These are phyloP conservation scores for Halictus ligatus DNA, from an alignment of 2,888 invertebrate species.

Conservation along the genomic window DNA sequence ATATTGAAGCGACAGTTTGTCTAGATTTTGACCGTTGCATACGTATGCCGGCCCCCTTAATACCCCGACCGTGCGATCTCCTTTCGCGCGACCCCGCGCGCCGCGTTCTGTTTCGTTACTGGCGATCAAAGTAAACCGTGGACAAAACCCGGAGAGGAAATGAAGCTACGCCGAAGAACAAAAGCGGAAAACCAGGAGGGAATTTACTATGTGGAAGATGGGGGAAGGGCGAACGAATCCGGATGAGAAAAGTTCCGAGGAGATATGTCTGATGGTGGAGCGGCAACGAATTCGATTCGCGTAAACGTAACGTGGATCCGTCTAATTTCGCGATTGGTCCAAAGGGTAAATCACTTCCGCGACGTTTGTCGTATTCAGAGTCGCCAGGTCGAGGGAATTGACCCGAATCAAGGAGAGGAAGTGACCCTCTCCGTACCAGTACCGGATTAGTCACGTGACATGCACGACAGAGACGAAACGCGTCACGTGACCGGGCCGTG, in stretches of 20 bases:
- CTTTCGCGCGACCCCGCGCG: slow-evolving; percentile 21
- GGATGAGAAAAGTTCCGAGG: neutral
- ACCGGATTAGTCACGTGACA: too few species aligned
- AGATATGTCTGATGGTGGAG: neutral
- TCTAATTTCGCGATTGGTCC: neutral
- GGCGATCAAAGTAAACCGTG: slow-evolving; percentile 58
- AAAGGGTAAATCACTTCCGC: neutral
- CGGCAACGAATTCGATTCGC: neutral
- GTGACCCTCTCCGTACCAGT: too few species aligned
- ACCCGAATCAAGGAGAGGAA: too few species aligned
- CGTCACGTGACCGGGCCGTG: too few species aligned
- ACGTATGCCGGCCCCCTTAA: too few species aligned
- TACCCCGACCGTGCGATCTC: slow-evolving; percentile 27
- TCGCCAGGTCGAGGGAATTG: too few species aligned
- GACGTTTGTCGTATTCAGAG: neutral
- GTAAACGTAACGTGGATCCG: neutral
- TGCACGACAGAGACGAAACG: too few species aligned
- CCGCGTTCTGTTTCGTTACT: slow-evolving; percentile 54
- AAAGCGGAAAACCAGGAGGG: slow-evolving; percentile 15
- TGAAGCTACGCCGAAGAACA: slow-evolving; percentile 5
- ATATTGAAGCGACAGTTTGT: too few species aligned
- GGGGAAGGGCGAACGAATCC: neutral
- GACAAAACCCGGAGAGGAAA: slow-evolving; percentile 15
- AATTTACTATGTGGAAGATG: slow-evolving; percentile 16
- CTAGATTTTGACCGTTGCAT: too few species aligned